Conservation (phyloP, 2,797 vertebrate genomes). For the Anas capensis region DNA sequence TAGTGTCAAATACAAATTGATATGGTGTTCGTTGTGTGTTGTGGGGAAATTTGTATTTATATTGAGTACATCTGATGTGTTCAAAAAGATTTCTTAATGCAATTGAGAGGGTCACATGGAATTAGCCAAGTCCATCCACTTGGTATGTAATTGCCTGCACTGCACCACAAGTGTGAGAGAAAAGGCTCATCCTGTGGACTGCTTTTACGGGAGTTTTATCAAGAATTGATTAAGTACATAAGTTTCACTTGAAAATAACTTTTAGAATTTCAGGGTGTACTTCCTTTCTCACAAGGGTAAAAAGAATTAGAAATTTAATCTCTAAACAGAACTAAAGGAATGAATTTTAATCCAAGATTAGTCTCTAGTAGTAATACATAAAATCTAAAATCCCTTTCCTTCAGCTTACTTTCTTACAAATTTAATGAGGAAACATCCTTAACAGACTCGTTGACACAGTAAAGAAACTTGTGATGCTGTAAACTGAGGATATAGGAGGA, state of each 20-base stretch:
- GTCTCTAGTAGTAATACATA: not conserved
- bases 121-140: not conserved
- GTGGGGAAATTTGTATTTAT: not conserved
- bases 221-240: not conserved
- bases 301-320: not conserved
- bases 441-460: not conserved
- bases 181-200: not conserved
- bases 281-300: not conserved
- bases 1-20: not conserved
- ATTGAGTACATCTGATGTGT: not conserved
- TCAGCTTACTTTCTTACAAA: not conserved
- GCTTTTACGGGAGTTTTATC: not conserved
- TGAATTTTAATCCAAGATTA: constrained; percentile 13
- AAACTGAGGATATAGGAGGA: not conserved
- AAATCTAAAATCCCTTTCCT: not conserved
- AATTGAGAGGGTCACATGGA: constrained; percentile 8
- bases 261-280: not conserved
- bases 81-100: constrained; percentile 30
- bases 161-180: not conserved
- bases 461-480: not conserved
- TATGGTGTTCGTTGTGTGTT: not conserved
- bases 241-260: not conserved
- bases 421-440: not conserved
- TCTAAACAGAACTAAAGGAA: not conserved
- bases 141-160: not conserved